These are phyloP conservation scores for Mustelus asterias DNA, from an alignment of 2,113 vertebrate species.

Conservation along the genomic window DNA sequence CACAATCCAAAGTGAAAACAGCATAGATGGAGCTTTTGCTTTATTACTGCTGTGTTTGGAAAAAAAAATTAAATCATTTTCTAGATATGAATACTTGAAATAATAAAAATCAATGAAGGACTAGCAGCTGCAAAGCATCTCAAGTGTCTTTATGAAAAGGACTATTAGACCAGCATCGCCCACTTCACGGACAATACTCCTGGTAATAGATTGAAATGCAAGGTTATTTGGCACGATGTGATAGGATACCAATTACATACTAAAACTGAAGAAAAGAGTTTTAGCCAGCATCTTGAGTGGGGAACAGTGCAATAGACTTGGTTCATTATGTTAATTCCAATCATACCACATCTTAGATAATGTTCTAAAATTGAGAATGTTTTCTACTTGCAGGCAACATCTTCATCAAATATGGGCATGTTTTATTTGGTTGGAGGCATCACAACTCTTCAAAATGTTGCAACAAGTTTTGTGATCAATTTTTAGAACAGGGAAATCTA, in stretches of 20 bases:
- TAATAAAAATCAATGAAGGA: slow-evolving; percentile 28
- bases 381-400: not conserved
- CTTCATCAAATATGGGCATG: not conserved
- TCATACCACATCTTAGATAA: not conserved
- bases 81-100: slow-evolving; percentile 17
- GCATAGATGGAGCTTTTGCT: not conserved
- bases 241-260: not conserved
- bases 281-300: not conserved
- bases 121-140: slow-evolving; percentile 23
- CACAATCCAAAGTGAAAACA: not conserved
- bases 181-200: not conserved
- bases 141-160: not conserved
- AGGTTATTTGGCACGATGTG: not conserved
- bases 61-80: slow-evolving; percentile 18
- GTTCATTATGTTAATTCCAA: not conserved
- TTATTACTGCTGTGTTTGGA: slow-evolving; percentile 7
- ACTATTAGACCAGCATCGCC: not conserved
- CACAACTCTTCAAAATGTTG: not conserved
- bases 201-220: not conserved
- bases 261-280: not conserved
- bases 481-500: not conserved
- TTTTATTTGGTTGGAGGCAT: not conserved
- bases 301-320: not conserved
- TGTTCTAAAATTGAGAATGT: not conserved
- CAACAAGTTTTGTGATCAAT: not conserved